Evolutionary conservation across 2,113 vertebrate genomes (phyloP).

Genomic region (Petaurus breviceps): DNA sequence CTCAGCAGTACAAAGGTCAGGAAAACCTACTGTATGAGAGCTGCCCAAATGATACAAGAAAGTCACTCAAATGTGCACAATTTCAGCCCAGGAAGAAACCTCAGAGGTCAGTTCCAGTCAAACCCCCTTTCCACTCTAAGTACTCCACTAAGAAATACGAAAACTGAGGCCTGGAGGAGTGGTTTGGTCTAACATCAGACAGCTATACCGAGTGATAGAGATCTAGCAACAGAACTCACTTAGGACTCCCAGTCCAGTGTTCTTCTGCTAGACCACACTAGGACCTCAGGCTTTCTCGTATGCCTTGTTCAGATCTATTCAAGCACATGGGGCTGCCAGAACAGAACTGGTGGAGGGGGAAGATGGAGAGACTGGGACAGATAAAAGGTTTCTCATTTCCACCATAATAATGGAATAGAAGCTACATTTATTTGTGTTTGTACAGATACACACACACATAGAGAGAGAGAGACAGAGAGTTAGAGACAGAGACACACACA

Average conservation of each 20-base stretch:
- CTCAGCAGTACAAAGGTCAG: neutral
- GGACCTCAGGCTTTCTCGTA: neutral
- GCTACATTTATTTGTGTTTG: no score
- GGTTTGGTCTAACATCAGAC: neutral
- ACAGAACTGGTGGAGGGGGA: neutral
- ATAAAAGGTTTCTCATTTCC: no score
- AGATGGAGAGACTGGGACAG: neutral
- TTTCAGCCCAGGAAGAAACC: neutral
- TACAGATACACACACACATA: no score
- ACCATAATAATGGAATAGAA: no score
- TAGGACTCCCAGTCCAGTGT: neutral
- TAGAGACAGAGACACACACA: no score
- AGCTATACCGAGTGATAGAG: neutral
- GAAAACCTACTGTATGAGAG: neutral
- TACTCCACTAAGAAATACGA: neutral
- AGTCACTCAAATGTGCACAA: neutral
- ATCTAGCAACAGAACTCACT: neutral
- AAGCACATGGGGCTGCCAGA: neutral
- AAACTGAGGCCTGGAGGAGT: neutral
- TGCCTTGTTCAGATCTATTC: neutral
- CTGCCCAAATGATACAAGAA: neutral
- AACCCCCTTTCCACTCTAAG: neutral
- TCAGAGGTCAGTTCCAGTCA: neutral
- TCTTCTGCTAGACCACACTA: neutral
- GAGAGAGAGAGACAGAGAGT: no score